These are phyloP conservation scores for Piprites chloris DNA, from an alignment of 2,113 vertebrate species.

Conservation along the genomic window DNA sequence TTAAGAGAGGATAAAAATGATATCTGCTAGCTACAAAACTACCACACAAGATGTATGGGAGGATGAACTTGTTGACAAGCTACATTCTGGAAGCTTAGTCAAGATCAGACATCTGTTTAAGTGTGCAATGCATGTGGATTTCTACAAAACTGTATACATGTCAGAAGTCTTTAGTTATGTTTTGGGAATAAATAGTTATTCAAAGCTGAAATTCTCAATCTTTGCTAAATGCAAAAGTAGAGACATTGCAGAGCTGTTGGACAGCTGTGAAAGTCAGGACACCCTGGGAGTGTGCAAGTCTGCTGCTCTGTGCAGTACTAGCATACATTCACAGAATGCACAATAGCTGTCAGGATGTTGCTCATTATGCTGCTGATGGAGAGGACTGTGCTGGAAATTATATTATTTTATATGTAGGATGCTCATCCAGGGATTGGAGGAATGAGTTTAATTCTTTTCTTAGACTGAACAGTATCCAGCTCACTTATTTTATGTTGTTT, in stretches of 20 bases:
- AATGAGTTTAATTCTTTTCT: background rate
- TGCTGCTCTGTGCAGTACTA: background rate
- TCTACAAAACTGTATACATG: background rate
- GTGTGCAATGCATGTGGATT: background rate
- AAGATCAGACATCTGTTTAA: background rate
- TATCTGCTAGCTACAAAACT: background rate
- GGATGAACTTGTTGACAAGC: constrained; percentile 45
- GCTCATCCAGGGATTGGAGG: background rate
- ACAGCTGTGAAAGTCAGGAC: background rate
- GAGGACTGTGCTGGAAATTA: background rate
- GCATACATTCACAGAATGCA: background rate
- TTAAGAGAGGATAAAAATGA: background rate
- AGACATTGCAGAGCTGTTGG: background rate
- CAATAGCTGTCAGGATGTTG: background rate
- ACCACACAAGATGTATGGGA: background rate
- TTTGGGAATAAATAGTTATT: background rate
- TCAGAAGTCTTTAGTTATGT: background rate
- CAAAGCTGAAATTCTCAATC: background rate
- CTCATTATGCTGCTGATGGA: background rate
- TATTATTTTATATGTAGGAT: background rate
- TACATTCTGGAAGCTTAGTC: background rate
- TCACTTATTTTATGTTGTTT: background rate
- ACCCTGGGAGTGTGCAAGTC: background rate
- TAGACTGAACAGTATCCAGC: background rate
- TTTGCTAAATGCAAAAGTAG: background rate